Conservation (phyloP, 2,113 vertebrate species). For the Syngnathoides biaculeatus region DNA sequence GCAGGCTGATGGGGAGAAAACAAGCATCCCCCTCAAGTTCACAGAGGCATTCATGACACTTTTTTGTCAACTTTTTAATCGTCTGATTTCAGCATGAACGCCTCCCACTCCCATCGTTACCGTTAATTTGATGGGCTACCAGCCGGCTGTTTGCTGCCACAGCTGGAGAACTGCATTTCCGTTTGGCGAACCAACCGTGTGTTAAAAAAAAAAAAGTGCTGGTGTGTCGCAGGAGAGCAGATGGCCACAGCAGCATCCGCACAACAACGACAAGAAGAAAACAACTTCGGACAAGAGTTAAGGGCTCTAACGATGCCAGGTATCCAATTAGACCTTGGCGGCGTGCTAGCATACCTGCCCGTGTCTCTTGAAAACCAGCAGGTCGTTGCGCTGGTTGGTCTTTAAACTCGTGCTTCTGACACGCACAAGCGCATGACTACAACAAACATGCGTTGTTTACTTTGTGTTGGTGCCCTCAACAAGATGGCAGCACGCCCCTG, state of each 20-base stretch:
- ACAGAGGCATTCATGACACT: neutral
- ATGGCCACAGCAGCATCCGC: neutral
- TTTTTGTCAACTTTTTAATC: neutral
- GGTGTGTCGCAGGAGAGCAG: neutral
- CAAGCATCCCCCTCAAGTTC: neutral
- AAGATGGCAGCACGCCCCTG: neutral
- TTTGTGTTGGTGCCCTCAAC: neutral
- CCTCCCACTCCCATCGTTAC: neutral
- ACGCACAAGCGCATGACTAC: neutral
- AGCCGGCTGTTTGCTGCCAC: neutral
- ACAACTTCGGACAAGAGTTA: neutral
- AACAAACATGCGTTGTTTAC: conserved; percentile 2
- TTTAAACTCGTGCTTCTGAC: neutral
- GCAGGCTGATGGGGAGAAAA: conserved; percentile 39
- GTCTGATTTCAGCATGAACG: neutral
- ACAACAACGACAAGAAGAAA: neutral
- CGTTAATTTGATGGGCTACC: neutral
- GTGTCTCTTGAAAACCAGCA: neutral
- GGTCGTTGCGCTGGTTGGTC: neutral
- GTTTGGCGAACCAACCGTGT: neutral
- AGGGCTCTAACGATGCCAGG: neutral
- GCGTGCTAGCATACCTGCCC: neutral
- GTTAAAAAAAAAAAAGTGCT: neutral
- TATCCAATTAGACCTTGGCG: neutral
- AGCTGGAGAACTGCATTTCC: neutral